Conservation (phyloP, 1,140 invertebrate species). For the Anoplolepis gracilipes region DNA sequence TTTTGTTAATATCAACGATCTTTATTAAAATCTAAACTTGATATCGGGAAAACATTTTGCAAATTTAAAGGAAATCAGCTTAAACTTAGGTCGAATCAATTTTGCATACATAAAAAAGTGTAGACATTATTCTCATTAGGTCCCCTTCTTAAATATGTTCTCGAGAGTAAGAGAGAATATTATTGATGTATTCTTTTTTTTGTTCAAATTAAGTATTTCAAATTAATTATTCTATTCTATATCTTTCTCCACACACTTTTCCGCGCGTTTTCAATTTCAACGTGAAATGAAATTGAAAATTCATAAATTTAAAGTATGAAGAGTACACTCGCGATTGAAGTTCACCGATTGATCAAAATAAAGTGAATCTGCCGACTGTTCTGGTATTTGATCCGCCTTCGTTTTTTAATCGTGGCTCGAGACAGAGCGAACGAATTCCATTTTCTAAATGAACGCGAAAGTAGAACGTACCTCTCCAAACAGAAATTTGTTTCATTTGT, state of each 20-base stretch:
- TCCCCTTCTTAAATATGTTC: not conserved
- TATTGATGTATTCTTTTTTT: too few relatives aligned
- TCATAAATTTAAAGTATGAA: not conserved
- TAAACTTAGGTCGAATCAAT: not conserved
- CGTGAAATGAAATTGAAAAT: not conserved
- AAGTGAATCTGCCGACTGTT: not conserved
- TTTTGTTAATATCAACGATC: not conserved
- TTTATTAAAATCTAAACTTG: not conserved
- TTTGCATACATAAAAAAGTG: not conserved
- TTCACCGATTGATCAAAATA: constrained; percentile 9
- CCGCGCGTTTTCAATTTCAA: not conserved
- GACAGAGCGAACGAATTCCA: not conserved
- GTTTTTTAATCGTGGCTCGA: constrained; percentile 15
- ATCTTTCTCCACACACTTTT: not conserved
- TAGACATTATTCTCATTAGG: not conserved
- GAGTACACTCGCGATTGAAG: not conserved
- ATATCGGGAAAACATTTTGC: not conserved
- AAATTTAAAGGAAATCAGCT: not conserved
- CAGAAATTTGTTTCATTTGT: constrained; percentile 48
- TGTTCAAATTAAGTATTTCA: too few relatives aligned
- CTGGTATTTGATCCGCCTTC: not conserved
- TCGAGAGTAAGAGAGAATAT: too few relatives aligned
- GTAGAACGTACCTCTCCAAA: constrained; percentile 21
- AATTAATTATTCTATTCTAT: not conserved
- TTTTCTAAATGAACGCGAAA: constrained; percentile 31